Evolutionary conservation across 2,888 invertebrate genomes (phyloP).

Genomic region (Brenthis hecate): DNA sequence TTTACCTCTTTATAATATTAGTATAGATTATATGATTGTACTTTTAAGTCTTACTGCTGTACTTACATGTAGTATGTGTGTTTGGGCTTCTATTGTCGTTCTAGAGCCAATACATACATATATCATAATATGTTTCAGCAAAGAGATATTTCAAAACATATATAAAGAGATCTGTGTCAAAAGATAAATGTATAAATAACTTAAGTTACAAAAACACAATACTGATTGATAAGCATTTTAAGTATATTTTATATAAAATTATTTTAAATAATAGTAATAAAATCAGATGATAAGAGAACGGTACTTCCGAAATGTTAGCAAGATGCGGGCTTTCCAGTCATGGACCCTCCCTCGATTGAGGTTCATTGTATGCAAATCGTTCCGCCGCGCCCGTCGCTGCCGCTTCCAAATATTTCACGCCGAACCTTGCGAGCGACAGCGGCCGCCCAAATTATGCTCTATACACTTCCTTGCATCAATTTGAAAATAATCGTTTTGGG

Average conservation of each 20-base stretch:
- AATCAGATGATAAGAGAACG: slow-evolving; percentile 61
- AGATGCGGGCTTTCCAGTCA: slow-evolving; percentile 56
- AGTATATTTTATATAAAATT: not conserved
- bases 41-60: no score
- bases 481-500: slow-evolving; percentile 7
- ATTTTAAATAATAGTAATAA: slow-evolving; percentile 50
- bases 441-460: slow-evolving; percentile 60
- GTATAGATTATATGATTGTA: no score
- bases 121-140: no score
- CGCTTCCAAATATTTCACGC: slow-evolving; percentile 74
- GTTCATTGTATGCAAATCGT: slow-evolving; percentile 75
- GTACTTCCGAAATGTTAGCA: slow-evolving; percentile 73
- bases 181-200: no score
- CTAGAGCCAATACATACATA: no score
- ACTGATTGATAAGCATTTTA: no score
- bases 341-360: slow-evolving; percentile 65
- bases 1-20: no score
- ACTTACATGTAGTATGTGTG: no score
- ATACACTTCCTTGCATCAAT: slow-evolving; percentile 14
- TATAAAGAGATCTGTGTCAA: no score
- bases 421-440: slow-evolving; percentile 54
- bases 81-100: no score
- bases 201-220: no score
- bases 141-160: no score
- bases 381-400: slow-evolving; percentile 60